Evolutionary conservation across 2,113 vertebrate genomes (phyloP).

Genomic region (Leucopternis melanops): DNA sequence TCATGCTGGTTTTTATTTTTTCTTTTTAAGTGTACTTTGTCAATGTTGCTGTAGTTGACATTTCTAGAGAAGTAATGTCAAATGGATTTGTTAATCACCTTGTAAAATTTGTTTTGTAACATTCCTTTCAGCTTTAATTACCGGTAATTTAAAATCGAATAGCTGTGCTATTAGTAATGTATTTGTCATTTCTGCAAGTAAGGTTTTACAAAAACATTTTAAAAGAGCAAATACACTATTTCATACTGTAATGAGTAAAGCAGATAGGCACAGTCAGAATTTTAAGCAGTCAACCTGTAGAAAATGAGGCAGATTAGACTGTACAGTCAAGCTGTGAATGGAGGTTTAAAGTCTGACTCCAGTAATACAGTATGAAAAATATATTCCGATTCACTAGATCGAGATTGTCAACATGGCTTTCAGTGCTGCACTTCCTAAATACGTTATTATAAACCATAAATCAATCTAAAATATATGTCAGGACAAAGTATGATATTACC

Average conservation of each 20-base stretch:
- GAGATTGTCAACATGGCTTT: not conserved
- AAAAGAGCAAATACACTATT: not conserved
- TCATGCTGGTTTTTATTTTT: rapidly evolving
- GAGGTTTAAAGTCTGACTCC: not conserved
- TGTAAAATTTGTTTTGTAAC: slow-evolving; percentile 39
- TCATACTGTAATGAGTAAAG: not conserved
- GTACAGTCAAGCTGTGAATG: not conserved
- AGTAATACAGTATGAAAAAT: not conserved
- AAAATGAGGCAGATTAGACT: not conserved
- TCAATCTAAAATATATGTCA: not conserved
- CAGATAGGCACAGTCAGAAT: not conserved
- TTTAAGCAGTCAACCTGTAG: not conserved
- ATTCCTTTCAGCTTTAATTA: slow-evolving; percentile 55
- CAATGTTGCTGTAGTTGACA: not conserved
- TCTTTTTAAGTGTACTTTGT: not conserved
- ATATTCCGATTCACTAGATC: not conserved
- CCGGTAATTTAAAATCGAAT: slow-evolving; percentile 34
- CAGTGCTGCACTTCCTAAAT: not conserved
- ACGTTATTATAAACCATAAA: not conserved
- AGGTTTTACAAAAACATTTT: not conserved
- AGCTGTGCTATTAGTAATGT: not conserved
- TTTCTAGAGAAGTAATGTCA: not conserved
- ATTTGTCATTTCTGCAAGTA: not conserved
- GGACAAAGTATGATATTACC: not conserved
- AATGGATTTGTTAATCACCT: slow-evolving; percentile 1